Percentiles rank a stretch among this genome's conserved stretches.
These are phyloP conservation scores for Callinectes sapidus DNA, from an alignment of 2,888 invertebrate species.

Conservation along the genomic window DNA sequence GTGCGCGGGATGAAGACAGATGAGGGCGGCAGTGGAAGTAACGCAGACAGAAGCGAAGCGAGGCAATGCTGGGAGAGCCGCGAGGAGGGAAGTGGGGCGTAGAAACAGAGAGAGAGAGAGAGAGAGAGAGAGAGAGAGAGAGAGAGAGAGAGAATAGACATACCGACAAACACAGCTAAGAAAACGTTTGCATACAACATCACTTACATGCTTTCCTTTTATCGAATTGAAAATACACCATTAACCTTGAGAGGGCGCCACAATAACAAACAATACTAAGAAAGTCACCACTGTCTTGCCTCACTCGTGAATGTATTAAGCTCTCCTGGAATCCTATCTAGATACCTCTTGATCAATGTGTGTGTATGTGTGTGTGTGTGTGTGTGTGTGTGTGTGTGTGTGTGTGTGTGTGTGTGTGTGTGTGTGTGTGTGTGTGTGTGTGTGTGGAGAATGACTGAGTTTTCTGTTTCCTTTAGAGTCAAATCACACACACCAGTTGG, in stretches of 20 bases:
- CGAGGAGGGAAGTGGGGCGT: not conserved
- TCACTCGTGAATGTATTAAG: too few species aligned
- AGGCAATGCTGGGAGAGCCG: not conserved
- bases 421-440: not conserved
- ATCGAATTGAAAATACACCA: too few species aligned
- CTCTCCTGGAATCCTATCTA: too few species aligned
- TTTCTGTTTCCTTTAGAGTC: not conserved
- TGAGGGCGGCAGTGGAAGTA: not conserved
- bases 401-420: not conserved
- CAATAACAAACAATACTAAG: too few species aligned
- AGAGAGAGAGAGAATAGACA: constrained; percentile 4
- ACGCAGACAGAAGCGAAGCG: not conserved
- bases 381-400: not conserved
- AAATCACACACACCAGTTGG: not conserved
- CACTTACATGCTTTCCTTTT: not conserved
- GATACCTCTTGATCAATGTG: too few species aligned
- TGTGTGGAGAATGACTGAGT: not conserved
- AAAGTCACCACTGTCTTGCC: too few species aligned
- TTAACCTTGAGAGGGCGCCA: too few species aligned
- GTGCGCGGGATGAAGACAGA: not conserved
- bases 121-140: constrained; percentile 43
- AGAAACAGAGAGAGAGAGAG: constrained; percentile 38
- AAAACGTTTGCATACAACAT: not conserved
- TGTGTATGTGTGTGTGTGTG: too few species aligned
- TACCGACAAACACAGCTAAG: not conserved